These are phyloP conservation scores for Fringilla coelebs DNA, from an alignment of 2,797 vertebrate species.

Conservation along the genomic window DNA sequence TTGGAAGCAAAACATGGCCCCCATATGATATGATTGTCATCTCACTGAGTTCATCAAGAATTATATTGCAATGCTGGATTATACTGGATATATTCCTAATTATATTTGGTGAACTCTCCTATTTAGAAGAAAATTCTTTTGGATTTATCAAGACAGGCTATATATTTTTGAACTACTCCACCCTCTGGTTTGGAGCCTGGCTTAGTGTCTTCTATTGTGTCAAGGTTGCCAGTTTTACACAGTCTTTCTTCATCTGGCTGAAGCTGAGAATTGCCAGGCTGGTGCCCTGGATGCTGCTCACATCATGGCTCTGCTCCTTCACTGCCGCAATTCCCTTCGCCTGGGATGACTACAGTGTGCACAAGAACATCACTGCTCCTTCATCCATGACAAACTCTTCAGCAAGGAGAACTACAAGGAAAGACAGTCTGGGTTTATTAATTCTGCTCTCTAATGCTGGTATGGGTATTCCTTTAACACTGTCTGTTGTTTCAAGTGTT, in stretches of 20 bases:
- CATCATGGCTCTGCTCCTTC: background rate
- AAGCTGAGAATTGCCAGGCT: background rate
- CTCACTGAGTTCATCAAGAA: no score
- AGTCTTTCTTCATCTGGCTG: background rate
- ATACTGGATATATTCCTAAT: no score
- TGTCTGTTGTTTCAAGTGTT: background rate
- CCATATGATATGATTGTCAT: no score
- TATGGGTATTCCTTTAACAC: background rate
- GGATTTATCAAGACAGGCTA: background rate
- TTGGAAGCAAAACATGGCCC: no score
- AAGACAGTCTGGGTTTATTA: fast-evolving
- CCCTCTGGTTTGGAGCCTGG: background rate
- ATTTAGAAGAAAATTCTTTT: fast-evolving
- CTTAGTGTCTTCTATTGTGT: background rate
- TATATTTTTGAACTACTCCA: no score
- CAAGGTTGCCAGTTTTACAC: background rate
- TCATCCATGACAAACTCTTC: background rate
- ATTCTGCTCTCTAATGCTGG: background rate
- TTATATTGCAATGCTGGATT: no score
- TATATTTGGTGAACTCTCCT: fast-evolving
- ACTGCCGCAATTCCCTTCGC: fast-evolving
- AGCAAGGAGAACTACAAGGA: background rate
- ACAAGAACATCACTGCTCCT: background rate
- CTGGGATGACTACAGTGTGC: fast-evolving
- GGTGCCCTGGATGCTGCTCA: background rate